Base-by-base conservation (phyloP, 2,888 invertebrate species). In the Empis livida region DNA sequence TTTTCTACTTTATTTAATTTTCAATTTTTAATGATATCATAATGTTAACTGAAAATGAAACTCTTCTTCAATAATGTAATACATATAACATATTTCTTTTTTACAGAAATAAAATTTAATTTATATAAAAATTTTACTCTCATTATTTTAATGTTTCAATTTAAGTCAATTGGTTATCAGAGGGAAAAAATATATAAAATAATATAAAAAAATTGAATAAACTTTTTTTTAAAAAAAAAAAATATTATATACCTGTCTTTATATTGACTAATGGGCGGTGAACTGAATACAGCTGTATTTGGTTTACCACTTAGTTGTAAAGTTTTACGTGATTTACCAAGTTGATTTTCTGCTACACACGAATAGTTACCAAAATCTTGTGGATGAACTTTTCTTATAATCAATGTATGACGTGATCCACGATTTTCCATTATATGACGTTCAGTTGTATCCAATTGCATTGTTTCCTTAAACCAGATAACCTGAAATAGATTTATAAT, bases 321-420 rank as follows among this genome's bases (percentile, higher is more conserved):
- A 64, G 74, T 78, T 67, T 78, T 78, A 55, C 76, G 71, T 53
- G 76, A 75, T 67, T 78, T 77, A 53, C 81, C 81, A 56, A 80
- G 72, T 60, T 75, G 74, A 70, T 81, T 81, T 64, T 81, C 79
- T 43, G 80, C 81, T 54, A 78, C 76, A 66, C 81, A 81, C 57
- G 78, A 78, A 68, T 81, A 81, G 70, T 80, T 80, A 56, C 80
- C 80, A 63, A 81, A 80, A 70, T 81, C 80, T 55, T 77, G 74
- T 52, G 73, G 71, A 63, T 79, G 77, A 56, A 80, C 80, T 71
- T 79, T 80, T 50, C 79, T 73, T 61, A 80, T 77, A 65, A 80
- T 76, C 56, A 80, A 73, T 20, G 78, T 80, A 63, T 80, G 79
- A 57, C 80, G 69, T 57, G 78, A 77, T 48, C 80, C 80, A 54